Evolutionary conservation across 1,140 invertebrate genomes (phyloP).

Genomic region (Helicorthomorpha holstii): DNA sequence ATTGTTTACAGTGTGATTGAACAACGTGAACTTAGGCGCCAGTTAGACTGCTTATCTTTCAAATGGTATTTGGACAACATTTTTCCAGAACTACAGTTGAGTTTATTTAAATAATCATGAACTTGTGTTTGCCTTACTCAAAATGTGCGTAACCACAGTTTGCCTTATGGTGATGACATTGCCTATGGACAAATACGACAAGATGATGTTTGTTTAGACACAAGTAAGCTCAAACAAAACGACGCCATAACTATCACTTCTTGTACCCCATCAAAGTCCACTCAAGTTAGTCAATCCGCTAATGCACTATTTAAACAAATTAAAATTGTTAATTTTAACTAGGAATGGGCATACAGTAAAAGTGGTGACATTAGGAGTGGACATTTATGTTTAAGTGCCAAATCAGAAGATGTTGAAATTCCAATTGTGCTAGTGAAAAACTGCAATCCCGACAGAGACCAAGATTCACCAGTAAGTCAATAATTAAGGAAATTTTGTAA

Average conservation of each 20-base stretch:
- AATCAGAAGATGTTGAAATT: constrained; percentile 2
- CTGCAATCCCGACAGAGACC: neutral
- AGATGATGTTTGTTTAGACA: constrained; percentile 21
- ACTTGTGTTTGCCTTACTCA: too few relatives aligned
- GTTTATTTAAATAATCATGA: neutral
- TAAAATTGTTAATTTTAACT: neutral
- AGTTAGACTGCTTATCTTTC: constrained; percentile 26
- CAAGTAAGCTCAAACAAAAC: constrained; percentile 14
- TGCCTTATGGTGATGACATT: constrained; percentile 21
- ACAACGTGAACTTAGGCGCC: constrained; percentile 21
- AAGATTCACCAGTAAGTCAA: too few relatives aligned
- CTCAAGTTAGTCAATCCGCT: constrained; percentile 1
- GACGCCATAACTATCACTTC: constrained; percentile 8
- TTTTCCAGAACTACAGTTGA: constrained; percentile 22
- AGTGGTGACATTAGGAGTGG: constrained; percentile 16
- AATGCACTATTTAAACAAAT: too few relatives aligned
- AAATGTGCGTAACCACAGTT: constrained; percentile 13
- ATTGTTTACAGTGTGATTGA: constrained; percentile 6
- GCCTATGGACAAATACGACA: constrained; percentile 24
- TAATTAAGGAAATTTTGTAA: too few relatives aligned
- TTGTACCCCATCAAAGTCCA: neutral
- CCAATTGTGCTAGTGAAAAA: neutral
- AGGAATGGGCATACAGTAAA: constrained; percentile 20
- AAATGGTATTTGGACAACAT: constrained; percentile 31
- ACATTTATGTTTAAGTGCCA: constrained; percentile 17